Conservation (phyloP, 2,888 invertebrate genomes). For the Xylota sylvarum region DNA sequence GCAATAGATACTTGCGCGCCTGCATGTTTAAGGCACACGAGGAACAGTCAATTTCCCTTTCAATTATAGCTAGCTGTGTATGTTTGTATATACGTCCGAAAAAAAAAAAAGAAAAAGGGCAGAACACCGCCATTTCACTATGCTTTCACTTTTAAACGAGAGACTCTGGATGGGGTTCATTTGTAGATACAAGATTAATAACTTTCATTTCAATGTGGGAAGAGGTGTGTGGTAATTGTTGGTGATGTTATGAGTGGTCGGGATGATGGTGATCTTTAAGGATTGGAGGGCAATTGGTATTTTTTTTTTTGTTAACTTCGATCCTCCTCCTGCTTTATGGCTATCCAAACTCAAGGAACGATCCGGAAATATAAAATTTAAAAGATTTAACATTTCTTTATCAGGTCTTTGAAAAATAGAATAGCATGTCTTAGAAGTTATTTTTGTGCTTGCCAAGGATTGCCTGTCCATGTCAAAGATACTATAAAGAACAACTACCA, state of each 20-base stretch:
- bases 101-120: slow-evolving; percentile 36
- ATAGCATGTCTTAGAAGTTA: no score
- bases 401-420: no score
- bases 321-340: no score
- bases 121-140: slow-evolving; percentile 18
- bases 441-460: no score
- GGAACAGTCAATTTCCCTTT: slow-evolving; percentile 51
- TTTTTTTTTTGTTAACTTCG: no score
- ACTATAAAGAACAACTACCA: no score
- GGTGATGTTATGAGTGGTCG: slow-evolving; percentile 3
- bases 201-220: slow-evolving; percentile 43
- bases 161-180: slow-evolving; percentile 8
- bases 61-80: slow-evolving; percentile 7
- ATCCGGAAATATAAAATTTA: no score
- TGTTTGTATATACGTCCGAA: not conserved
- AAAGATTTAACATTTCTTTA: no score
- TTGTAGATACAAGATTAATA: not conserved
- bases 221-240: slow-evolving; percentile 2
- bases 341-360: no score
- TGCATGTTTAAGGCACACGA: slow-evolving; percentile 12
- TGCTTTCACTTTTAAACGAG: slow-evolving; percentile 57
- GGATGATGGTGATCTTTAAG: not conserved
- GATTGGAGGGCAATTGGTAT: no score
- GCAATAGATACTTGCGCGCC: not conserved
- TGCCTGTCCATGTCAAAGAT: no score